phyloP scores from a whole-genome alignment of 2,797 vertebrate species.

The Acipenser oxyrinchus region DNA sequence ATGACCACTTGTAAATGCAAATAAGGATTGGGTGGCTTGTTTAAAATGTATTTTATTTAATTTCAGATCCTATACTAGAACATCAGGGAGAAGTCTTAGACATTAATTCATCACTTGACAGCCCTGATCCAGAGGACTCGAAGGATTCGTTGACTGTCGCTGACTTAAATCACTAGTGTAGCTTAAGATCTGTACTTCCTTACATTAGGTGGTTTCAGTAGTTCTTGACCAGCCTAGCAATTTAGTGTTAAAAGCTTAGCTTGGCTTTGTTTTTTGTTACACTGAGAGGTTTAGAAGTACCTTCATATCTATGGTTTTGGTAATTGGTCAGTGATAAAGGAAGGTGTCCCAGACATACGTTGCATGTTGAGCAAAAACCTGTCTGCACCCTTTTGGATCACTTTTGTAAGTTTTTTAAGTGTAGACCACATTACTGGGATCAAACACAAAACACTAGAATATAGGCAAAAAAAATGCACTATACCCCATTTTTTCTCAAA shows the following conservation, averaged over 20 bases:
- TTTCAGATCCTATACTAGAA: conserved; percentile 91
- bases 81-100: conserved; percentile 80
- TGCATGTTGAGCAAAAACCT: background rate
- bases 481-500: too few relatives aligned
- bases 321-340: conserved; percentile 11
- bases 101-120: conserved; percentile 53
- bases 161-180: conserved; percentile 24
- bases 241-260: conserved; percentile 6
- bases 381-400: background rate
- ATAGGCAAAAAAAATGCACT: too few relatives aligned
- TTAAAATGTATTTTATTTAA: conserved; percentile 3
- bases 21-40: too few relatives aligned
- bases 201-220: background rate
- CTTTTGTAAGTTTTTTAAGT: conserved; percentile 4
- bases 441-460: too few relatives aligned
- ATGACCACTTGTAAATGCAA: too few relatives aligned
- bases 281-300: conserved; percentile 31
- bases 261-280: background rate
- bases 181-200: conserved; percentile 6
- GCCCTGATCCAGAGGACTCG: conserved; percentile 57
- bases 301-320: conserved; percentile 31
- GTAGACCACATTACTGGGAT: background rate
- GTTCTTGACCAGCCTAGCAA: conserved; percentile 21
- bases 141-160: conserved; percentile 61
- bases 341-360: conserved; percentile 47